Base-by-base conservation (phyloP, 2,888 invertebrate species). In the Rhingia rostrata region DNA sequence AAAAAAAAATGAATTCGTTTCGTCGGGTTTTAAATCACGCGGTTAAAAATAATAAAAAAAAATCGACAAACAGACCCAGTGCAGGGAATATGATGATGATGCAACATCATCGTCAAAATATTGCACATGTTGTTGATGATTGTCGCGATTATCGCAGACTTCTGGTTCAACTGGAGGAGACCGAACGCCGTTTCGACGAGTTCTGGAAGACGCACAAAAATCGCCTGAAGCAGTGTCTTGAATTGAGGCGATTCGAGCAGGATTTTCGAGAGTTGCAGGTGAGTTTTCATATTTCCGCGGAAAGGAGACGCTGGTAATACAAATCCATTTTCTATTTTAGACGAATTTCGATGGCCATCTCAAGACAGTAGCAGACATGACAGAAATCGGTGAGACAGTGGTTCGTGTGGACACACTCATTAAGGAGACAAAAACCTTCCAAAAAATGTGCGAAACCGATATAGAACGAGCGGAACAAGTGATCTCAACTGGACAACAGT, bases 201-300 rank as follows among this genome's bases (percentile, higher is more conserved):
- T 98, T 98, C 92, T 99, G 98, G 98, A 94, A 95, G 73, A 95
- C 96, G 88, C 98, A 99, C 93, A 97, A 97, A 88, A 95, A 95
- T 77, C 95, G 97, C 89, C 93, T 99, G 89, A 95, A 96, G 88
- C 97, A 98, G 91, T 98, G 98, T 92, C 93, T 99, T 86, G 96
- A 96, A 88, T 94, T 99, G 89, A 93, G 98, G 88, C 95, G 96
- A 88, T 99, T 99, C 93, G 98, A 99, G 92, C 97, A 97, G 90
- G 96, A 97, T 90, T 99, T 99, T 91, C 95, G 97, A 89, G 96
- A 98, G 91, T 93, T 97, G 88, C 97, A 97, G 93, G 95, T 95
- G 90, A 91, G 87, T 35, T 7, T 6, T 4, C 6, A 6, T 6
- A 9, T 3, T 3, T 14, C 0, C 9, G 4, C 0, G 9, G 10